These are phyloP conservation scores for Phalacrocorax carbo DNA, from an alignment of 2,113 vertebrate species.

Conservation along the genomic window DNA sequence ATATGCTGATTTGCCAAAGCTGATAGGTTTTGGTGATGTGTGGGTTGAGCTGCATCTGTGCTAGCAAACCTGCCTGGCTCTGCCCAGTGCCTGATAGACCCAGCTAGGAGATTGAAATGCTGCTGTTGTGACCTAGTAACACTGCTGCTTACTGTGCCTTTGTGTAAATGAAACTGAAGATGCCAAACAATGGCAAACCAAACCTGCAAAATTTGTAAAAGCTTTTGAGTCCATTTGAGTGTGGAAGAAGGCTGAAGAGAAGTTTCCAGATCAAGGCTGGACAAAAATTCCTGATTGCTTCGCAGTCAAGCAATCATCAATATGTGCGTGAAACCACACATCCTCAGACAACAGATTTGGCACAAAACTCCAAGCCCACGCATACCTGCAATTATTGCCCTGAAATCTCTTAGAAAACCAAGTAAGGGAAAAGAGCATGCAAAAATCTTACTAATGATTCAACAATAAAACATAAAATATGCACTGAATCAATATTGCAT, in stretches of 20 bases:
- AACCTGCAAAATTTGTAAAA: neutral
- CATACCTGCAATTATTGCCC: neutral
- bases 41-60: neutral
- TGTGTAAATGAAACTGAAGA: neutral
- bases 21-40: neutral
- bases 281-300: neutral
- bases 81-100: neutral
- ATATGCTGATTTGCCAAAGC: neutral
- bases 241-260: neutral
- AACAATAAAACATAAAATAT: neutral
- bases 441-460: neutral
- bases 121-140: neutral
- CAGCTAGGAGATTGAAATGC: neutral
- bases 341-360: neutral
- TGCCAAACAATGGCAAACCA: neutral
- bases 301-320: neutral
- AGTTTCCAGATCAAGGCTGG: neutral
- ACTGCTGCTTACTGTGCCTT: neutral
- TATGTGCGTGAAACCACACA: neutral
- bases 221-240: neutral
- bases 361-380: neutral
- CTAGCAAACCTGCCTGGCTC: neutral
- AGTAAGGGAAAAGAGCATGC: fast-evolving
- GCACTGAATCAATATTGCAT: neutral
- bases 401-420: neutral